These are phyloP conservation scores for Eupeodes corollae DNA, from an alignment of 1,140 invertebrate species.

Conservation along the genomic window DNA sequence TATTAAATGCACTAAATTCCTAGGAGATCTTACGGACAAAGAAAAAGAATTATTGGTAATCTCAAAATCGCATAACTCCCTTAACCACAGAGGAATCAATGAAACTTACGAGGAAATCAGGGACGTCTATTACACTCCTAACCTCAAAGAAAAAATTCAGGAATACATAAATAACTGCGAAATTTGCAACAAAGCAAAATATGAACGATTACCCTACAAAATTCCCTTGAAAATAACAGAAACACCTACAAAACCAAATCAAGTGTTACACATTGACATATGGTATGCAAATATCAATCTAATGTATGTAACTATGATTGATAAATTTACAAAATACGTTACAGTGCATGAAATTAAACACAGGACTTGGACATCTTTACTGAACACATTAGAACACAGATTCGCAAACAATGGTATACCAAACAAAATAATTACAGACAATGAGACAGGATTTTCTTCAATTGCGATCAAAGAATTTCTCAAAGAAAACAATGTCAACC, in stretches of 20 bases:
- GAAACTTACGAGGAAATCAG: not conserved
- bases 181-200: not conserved
- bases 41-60: not conserved
- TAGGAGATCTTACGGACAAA: no score
- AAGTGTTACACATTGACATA: not conserved
- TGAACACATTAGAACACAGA: no score
- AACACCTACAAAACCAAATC: not conserved
- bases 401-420: no score
- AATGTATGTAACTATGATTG: not conserved
- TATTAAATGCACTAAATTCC: not conserved
- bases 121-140: not conserved
- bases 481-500: no score
- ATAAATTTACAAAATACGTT: not conserved
- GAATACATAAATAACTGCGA: not conserved
- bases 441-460: no score
- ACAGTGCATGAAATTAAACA: conserved; percentile 10
- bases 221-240: not conserved
- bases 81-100: conserved; percentile 2
- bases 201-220: not conserved
- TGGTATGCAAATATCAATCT: not conserved
- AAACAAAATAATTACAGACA: no score
- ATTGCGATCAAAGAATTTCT: no score
- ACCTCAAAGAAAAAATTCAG: not conserved
- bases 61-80: not conserved
- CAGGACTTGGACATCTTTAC: no score